These are phyloP conservation scores for Falco concolor DNA, from an alignment of 2,797 vertebrate species.

Conservation along the genomic window DNA sequence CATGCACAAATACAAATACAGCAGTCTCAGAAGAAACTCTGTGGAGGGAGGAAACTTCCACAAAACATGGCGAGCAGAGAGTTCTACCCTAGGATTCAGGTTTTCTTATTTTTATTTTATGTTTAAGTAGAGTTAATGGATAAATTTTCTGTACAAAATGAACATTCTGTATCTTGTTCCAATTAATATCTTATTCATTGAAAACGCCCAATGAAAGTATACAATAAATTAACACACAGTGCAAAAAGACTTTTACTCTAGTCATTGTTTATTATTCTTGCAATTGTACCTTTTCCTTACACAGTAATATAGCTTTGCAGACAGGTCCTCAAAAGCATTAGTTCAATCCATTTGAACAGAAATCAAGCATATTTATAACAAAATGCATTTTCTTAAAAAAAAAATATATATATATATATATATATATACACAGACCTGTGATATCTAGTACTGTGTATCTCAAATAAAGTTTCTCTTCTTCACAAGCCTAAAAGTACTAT, in stretches of 20 bases:
- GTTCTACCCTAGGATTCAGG: neutral
- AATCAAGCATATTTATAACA: neutral
- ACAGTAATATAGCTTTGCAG: neutral
- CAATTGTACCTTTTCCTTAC: neutral
- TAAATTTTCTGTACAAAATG: neutral
- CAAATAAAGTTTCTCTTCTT: neutral
- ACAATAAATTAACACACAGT: neutral
- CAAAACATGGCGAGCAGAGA: neutral
- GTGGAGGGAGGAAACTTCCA: neutral
- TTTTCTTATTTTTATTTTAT: neutral
- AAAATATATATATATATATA: too few species aligned
- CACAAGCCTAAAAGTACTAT: neutral
- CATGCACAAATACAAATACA: neutral
- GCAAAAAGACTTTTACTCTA: neutral
- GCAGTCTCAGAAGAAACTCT: neutral
- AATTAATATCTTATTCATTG: neutral
- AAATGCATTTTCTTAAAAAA: neutral
- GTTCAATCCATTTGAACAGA: neutral
- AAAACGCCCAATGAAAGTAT: rapidly evolving
- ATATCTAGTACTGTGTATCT: neutral
- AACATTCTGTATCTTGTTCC: neutral
- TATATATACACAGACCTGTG: neutral
- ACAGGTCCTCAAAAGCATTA: neutral
- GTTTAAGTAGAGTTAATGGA: neutral
- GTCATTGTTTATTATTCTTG: neutral